Evolutionary conservation across 1,140 invertebrate species (phyloP).

Genomic region (Trichonephila inaurata): DNA sequence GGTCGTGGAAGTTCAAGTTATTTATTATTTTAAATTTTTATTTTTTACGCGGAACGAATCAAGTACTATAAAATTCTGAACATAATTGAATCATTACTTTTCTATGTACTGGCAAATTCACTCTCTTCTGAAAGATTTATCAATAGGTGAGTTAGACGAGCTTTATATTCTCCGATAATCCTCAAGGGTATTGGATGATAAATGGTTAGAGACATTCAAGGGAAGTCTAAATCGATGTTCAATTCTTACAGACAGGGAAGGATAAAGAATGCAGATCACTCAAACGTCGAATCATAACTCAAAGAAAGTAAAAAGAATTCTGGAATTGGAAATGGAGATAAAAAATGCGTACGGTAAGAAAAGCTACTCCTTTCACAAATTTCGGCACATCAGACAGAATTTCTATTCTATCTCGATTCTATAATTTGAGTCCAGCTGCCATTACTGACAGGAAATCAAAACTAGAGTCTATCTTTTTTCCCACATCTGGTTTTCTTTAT

Average conservation of each 20-base stretch:
- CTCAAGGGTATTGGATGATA: background rate
- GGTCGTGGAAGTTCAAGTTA: too few relatives aligned
- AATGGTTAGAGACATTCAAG: background rate
- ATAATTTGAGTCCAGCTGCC: background rate
- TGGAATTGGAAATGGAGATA: background rate
- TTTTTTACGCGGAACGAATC: too few relatives aligned
- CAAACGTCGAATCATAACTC: background rate
- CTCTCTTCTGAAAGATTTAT: too few relatives aligned
- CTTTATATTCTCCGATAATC: background rate
- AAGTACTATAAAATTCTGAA: too few relatives aligned
- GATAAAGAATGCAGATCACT: background rate
- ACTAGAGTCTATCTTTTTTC: background rate
- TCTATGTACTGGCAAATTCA: too few relatives aligned
- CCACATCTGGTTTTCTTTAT: background rate
- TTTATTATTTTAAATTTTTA: too few relatives aligned
- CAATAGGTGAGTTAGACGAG: too few relatives aligned
- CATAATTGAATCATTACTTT: too few relatives aligned
- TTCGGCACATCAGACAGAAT: slow-evolving; percentile 10
- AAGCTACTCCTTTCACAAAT: background rate
- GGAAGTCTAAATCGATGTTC: background rate
- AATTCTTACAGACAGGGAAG: background rate
- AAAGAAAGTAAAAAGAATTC: background rate
- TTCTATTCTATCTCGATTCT: background rate
- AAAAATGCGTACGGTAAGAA: background rate
- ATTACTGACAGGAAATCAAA: slow-evolving; percentile 46